Evolutionary conservation across 2,113 vertebrate species (phyloP).

Genomic region (Phylloscopus trochiloides): DNA sequence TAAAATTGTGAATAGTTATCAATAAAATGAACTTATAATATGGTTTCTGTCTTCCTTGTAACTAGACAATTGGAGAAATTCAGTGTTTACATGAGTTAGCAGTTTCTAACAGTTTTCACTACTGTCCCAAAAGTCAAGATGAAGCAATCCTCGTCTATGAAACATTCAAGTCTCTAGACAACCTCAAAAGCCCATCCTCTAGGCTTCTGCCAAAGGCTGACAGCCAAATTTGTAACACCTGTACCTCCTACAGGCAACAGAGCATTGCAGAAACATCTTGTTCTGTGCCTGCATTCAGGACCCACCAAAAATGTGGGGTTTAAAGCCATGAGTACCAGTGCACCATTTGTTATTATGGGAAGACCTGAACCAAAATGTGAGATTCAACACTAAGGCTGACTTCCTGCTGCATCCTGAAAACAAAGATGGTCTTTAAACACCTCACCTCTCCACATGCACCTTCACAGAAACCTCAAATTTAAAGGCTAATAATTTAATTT

Average conservation of each 20-base stretch:
- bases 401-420: not conserved
- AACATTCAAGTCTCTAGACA: not conserved
- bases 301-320: not conserved
- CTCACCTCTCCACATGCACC: not conserved
- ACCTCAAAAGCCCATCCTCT: not conserved
- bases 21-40: not conserved
- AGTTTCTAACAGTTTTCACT: not conserved
- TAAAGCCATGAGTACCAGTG: not conserved
- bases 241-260: not conserved
- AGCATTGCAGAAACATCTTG: not conserved
- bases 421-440: not conserved
- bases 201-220: not conserved
- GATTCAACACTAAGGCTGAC: not conserved
- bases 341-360: not conserved
- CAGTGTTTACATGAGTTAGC: not conserved
- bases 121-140: not conserved
- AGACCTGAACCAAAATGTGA: not conserved
- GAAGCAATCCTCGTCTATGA: not conserved
- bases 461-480: not conserved
- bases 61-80: not conserved
- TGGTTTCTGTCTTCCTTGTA: not conserved
- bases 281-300: not conserved
- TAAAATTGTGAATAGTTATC: not conserved
- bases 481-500: not conserved
- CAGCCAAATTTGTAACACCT: not conserved